Evolutionary conservation across 2,113 vertebrate genomes (phyloP).

Genomic region (Clarias macrocephalus): DNA sequence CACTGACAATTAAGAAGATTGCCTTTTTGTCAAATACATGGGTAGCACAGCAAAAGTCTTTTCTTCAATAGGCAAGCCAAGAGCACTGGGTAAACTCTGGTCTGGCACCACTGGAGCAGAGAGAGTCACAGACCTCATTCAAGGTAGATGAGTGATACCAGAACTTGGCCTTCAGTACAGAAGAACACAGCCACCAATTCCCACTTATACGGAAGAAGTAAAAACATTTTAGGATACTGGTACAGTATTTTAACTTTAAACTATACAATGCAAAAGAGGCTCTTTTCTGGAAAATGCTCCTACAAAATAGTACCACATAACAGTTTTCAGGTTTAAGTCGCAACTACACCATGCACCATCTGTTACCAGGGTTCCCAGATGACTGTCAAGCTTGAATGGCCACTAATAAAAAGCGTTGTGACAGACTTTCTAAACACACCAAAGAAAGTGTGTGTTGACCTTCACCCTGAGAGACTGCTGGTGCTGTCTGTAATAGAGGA

Average conservation of each 20-base stretch:
- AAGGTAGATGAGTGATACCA: neutral
- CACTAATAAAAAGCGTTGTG: slow-evolving; percentile 7
- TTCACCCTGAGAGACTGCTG: slow-evolving; percentile 3
- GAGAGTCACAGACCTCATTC: neutral
- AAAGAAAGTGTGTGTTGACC: slow-evolving; percentile 10
- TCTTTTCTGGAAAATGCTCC: neutral
- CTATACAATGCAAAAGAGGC: neutral
- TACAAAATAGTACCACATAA: neutral
- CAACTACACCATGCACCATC: slow-evolving; percentile 5
- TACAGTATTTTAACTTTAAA: neutral
- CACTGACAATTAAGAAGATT: slow-evolving; percentile 14
- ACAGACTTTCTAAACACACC: slow-evolving; percentile 13
- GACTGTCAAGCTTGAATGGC: slow-evolving; percentile 8
- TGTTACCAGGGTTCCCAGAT: slow-evolving; percentile 11
- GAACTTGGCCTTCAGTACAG: neutral
- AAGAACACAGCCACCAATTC: neutral
- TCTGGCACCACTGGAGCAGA: neutral
- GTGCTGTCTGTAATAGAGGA: neutral
- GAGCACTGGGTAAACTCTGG: neutral
- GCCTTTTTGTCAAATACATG: neutral
- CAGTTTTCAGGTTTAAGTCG: slow-evolving; percentile 5
- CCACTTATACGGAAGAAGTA: neutral
- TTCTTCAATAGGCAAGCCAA: neutral
- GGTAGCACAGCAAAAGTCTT: neutral
- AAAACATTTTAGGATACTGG: neutral